Percentiles rank a stretch among this genome's conserved stretches.
These are phyloP conservation scores for Teleopsis dalmanni DNA, from an alignment of 1,140 invertebrate genomes.

Conservation along the genomic window DNA sequence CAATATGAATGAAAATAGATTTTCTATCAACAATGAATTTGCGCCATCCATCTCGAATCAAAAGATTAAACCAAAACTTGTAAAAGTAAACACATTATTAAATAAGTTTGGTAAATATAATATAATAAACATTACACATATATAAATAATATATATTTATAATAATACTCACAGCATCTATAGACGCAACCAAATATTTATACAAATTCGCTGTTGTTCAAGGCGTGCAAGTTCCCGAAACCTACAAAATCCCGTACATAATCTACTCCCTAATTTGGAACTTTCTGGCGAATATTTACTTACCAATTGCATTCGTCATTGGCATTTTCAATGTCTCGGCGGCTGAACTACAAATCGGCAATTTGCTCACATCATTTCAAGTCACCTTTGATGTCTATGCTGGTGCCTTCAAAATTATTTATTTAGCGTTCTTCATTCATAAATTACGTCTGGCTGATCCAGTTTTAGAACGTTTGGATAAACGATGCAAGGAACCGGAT, in stretches of 20 bases:
- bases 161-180: too few species aligned
- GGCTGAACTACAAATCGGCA: neutral
- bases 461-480: constrained; percentile 16
- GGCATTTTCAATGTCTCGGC: neutral
- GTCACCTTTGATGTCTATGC: constrained; percentile 23
- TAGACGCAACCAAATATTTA: constrained; percentile 1
- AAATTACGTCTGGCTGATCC: constrained; percentile 12
- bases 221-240: neutral
- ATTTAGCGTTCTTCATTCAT: constrained; percentile 9
- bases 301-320: constrained; percentile 2
- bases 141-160: too few species aligned
- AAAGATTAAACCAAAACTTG: too few species aligned
- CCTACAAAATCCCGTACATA: neutral
- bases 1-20: too few species aligned
- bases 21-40: too few species aligned
- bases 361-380: constrained; percentile 10
- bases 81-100: too few species aligned
- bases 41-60: too few species aligned
- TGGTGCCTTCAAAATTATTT: constrained; percentile 16
- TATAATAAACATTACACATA: too few species aligned
- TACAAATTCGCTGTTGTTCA: neutral
- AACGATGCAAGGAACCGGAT: constrained; percentile 6
- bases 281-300: neutral
- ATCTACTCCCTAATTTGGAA: constrained; percentile 1
- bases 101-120: too few species aligned